phyloP scores from a whole-genome alignment of 92 coral and sea anemone genomes.

The Chrysogorgia sp. region DNA sequence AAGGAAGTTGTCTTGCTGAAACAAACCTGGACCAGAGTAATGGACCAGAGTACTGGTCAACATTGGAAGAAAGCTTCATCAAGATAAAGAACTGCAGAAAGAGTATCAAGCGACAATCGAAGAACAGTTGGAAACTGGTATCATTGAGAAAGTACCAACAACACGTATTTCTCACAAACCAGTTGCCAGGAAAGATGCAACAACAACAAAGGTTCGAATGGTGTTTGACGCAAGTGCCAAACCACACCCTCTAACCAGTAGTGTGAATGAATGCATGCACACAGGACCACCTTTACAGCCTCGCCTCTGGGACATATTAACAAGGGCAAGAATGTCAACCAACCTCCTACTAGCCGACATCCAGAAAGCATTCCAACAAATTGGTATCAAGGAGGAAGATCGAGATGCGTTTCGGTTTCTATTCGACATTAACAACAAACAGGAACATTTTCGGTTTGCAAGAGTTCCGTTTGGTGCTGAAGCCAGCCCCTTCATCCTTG shows the following conservation, averaged over 20 bases:
- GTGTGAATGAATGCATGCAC: conserved; percentile 53
- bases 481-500: not conserved
- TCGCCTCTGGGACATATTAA: conserved; percentile 53
- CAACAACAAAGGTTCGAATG: conserved; percentile 38
- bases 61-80: too few species aligned
- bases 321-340: conserved; percentile 37
- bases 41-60: too few species aligned
- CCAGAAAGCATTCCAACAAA: conserved; percentile 46
- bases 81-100: too few species aligned
- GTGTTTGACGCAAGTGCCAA: conserved; percentile 67
- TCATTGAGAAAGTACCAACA: not conserved
- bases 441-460: not conserved
- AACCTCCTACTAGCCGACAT: conserved; percentile 49
- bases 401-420: not conserved
- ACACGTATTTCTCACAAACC: not conserved
- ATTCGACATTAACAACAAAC: not conserved
- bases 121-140: too few species aligned
- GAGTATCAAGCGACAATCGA: too few species aligned
- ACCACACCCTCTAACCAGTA: not conserved
- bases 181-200: too few species aligned
- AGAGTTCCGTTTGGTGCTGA: not conserved
- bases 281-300: conserved; percentile 59
- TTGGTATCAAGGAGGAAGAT: conserved; percentile 29
- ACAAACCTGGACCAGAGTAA: too few species aligned
- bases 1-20: too few species aligned